Base-by-base conservation (phyloP, 2,113 vertebrate genomes). In the Campylorhamphus procurvoides region DNA sequence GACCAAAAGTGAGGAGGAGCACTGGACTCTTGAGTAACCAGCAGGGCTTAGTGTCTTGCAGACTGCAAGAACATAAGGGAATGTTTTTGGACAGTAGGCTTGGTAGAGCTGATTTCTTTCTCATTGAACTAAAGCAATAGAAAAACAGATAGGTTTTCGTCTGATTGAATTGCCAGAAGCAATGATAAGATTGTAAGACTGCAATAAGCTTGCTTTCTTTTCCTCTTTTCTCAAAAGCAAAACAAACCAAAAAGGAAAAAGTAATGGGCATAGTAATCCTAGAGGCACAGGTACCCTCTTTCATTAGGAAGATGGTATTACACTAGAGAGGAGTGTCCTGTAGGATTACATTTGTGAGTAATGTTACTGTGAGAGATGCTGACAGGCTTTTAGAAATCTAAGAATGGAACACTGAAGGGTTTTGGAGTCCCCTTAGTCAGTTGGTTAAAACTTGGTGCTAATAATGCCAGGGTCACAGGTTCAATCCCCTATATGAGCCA, bases 111-210 rank as follows among this genome's bases (percentile, higher is more conserved):
- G 28, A 56, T 77, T 93, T 90, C 42, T 86, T 72, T 79, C 76
- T 77, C 42, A 14, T 37, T 86, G 73, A 85, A 55, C 39, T 84
- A 68, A 90, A 90, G 84, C 33, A 83, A 39, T 59, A 75, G 50
- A 49, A 86, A 72, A 91, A 18, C 46, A 58, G 79, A n/a, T 89
- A 82, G 52, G 18, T 62, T 96, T 94, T 94, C 74, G 33, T 88
- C 67, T 90, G 90, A 66, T 71, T 95, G 75, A 90, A 69, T 78
- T 94, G 89, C 91, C 56, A 64, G 88, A 88, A 96, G 88, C 75
- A 83, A 12, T 63, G 66, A 46, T 93, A 77, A 91, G 84, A 73
- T 63, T 89, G 44, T 87, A 73, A 75, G 63, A 46, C 58, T 96
- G 67, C 84, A 94, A 35, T 76, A 92, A 90, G 60, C 62, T 95